Evolutionary conservation across 2,888 invertebrate genomes (phyloP), one percentile per base, ranked within the genome.

Genomic region (Helicoverpa assulta): DNA sequence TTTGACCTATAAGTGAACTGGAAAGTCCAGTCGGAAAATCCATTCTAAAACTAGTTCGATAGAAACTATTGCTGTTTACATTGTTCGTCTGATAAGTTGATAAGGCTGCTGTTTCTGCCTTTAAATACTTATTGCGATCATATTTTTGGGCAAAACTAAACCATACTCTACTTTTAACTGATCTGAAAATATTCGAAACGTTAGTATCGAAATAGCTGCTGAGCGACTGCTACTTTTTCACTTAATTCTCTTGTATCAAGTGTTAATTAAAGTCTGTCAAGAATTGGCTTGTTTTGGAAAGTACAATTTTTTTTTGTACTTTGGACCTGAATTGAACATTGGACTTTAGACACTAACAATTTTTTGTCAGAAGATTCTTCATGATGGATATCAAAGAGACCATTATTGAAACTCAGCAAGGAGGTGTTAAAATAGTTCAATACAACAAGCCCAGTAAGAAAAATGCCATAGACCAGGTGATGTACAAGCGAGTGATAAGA

Each of bases 371-470:
- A 40, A 5, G 40, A 19, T 21, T 33, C 14, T 26, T 16, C 26
- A 76, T 70, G n/a, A 84, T 84, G 90, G 79, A 82, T 53, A 74
- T 66, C 43, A 74, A 63, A 47, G 87, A 91, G 51, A 88, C 88
- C 47, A 88, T 95, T 21, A 80, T 92, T 54, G 92, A 91, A 86
- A 85, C 83, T 52, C 73, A 74, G 12, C 72, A 89, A 81, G 91
- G 89, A 21, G 87, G 83, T 55, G 89, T 95, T 54, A 92, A 91
- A 88, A 85, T 97, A 29, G 96, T 98, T 21, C 96, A 94, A 83
- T 96, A 98, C 52, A 98, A 98, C 89, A 97, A 98, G 86, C 98
- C 98, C 0, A 89, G 91, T 4, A 98, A 97, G 91, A 98, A 97
- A 88, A 99, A 99, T 96, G 98, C 99, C 0, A 91, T 99, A 0